phyloP scores from a whole-genome alignment of 2,888 invertebrate species.

The Synergus gifuensis region DNA sequence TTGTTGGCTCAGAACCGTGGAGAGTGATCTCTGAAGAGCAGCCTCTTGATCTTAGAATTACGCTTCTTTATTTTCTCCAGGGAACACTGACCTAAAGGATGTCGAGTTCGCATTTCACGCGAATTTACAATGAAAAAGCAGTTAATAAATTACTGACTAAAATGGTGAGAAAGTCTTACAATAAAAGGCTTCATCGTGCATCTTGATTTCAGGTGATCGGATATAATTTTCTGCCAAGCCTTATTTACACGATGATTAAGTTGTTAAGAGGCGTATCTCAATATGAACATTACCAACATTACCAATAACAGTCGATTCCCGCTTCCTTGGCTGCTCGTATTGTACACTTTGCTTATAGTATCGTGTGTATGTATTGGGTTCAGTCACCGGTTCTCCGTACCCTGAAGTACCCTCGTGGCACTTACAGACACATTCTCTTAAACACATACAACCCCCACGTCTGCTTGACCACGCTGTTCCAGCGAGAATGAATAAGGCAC shows the following conservation, averaged over 20 bases:
- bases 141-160: not conserved
- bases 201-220: slow-evolving; percentile 4
- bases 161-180: not conserved
- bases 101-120: not conserved
- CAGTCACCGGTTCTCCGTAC: slow-evolving; percentile 2
- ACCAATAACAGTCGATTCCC: not conserved
- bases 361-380: not conserved
- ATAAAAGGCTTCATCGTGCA: not conserved
- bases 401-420: not conserved
- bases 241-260: slow-evolving; percentile 6
- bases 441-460: no score
- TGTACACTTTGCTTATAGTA: not conserved
- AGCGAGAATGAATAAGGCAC: not conserved
- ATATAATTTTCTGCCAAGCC: slow-evolving; percentile 2
- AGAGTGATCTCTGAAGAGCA: slow-evolving; percentile 11
- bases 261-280: slow-evolving; percentile 17
- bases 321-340: not conserved
- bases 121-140: not conserved
- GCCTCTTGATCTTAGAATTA: not conserved
- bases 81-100: not conserved
- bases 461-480: not conserved
- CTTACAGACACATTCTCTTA: no score
- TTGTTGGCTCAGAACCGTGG: not conserved
- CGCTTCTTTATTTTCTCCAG: not conserved
- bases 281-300: not conserved